These are phyloP conservation scores for Bujurquina vittata DNA, from an alignment of 2,113 vertebrate genomes.

Conservation along the genomic window DNA sequence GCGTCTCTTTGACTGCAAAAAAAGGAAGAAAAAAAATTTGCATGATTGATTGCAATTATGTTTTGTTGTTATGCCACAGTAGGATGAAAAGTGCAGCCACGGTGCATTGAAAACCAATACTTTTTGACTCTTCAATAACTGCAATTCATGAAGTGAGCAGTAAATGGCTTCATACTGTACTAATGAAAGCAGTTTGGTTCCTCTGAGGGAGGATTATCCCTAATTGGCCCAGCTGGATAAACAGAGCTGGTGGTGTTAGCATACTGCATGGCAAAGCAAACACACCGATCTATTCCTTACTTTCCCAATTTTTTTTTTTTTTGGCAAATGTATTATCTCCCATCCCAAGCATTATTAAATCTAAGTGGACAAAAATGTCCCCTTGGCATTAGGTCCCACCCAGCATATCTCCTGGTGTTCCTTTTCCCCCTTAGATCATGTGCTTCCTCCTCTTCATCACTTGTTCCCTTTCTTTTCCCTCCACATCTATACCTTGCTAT, in stretches of 20 bases:
- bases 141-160: conserved; percentile 47
- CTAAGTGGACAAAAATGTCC: conserved; percentile 32
- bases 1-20: conserved; percentile 28
- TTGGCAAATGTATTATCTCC: conserved; percentile 14
- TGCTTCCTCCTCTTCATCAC: conserved; percentile 6
- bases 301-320: neutral
- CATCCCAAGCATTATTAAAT: conserved; percentile 20
- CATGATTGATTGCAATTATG: conserved; percentile 53
- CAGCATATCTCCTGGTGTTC: neutral
- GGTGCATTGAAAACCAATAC: conserved; percentile 40
- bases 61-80: conserved; percentile 50
- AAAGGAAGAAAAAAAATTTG: conserved; percentile 13
- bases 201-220: conserved; percentile 66
- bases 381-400: conserved; percentile 40
- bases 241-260: conserved; percentile 55
- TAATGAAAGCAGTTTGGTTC: conserved; percentile 66
- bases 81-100: conserved; percentile 51
- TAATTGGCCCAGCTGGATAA: conserved; percentile 75
- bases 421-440: neutral
- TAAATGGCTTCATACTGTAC: conserved; percentile 56
- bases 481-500: conserved; percentile 32
- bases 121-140: conserved; percentile 56
- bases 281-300: conserved; percentile 19
- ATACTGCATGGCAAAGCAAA: conserved; percentile 33
- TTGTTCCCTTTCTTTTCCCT: conserved; percentile 5